Conservation (phyloP, 2,797 vertebrate genomes). For the Sebastes paucispinis region DNA sequence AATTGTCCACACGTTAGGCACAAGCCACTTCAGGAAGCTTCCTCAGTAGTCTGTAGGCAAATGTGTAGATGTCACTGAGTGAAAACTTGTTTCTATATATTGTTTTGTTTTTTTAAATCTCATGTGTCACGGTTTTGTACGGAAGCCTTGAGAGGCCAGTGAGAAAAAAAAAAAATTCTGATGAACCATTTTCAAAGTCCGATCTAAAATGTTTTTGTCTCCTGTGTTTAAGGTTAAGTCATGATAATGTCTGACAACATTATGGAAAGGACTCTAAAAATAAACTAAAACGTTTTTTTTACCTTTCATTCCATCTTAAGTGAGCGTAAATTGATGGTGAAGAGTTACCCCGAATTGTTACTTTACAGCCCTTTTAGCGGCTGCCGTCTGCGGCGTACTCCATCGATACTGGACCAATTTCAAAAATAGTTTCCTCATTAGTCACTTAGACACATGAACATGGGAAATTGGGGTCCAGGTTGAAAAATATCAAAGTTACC, state of each 20-base stretch:
- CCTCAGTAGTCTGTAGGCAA: neutral
- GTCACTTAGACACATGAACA: too few relatives aligned
- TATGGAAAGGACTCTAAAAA: too few relatives aligned
- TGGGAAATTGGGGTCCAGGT: too few relatives aligned
- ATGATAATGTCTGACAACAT: neutral
- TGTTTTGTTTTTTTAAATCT: neutral
- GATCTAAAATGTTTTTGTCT: neutral
- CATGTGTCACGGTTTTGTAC: neutral
- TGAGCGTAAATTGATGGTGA: too few relatives aligned
- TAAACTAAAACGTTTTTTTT: too few relatives aligned
- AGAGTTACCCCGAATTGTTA: too few relatives aligned
- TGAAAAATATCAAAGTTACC: too few relatives aligned
- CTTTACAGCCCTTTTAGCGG: too few relatives aligned
- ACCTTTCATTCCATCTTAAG: too few relatives aligned
- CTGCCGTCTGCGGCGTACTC: too few relatives aligned
- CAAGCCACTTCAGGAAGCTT: slow-evolving; percentile 4
- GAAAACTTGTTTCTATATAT: neutral
- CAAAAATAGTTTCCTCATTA: too few relatives aligned
- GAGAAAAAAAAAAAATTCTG: neutral
- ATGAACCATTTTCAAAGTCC: neutral
- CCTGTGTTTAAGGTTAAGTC: neutral
- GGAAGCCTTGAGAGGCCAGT: neutral
- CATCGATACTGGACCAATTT: too few relatives aligned
- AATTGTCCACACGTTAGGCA: slow-evolving; percentile 27
- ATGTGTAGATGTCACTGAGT: neutral